phyloP scores from a whole-genome alignment of 2,113 vertebrate species.

The Desmodus rotundus region DNA sequence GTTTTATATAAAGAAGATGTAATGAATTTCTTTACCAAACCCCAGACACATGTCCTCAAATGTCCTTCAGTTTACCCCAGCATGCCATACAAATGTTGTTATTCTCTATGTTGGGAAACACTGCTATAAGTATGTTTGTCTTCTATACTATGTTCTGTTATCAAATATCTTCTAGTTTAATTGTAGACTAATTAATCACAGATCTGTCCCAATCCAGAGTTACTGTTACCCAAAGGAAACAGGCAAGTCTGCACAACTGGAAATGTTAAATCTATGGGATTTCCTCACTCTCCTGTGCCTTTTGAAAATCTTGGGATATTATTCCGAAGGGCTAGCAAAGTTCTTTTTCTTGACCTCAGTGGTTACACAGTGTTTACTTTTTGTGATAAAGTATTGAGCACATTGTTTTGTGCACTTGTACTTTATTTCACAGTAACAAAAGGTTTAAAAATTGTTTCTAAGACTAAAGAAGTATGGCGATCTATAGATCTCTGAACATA shows the following conservation, averaged over 20 bases:
- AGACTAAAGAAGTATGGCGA: not conserved
- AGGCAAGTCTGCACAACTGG: not conserved
- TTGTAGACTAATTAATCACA: not conserved
- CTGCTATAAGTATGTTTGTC: not conserved
- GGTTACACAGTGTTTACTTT: not conserved
- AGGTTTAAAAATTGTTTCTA: not conserved
- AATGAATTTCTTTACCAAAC: not conserved
- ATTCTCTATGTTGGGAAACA: slow-evolving; percentile 6
- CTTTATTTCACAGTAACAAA: slow-evolving; percentile 24
- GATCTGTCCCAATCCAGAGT: not conserved
- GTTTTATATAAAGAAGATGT: not conserved
- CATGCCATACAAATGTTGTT: not conserved
- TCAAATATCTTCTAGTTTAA: not conserved
- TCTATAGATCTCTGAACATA: not conserved
- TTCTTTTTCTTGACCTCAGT: not conserved
- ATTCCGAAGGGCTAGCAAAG: not conserved
- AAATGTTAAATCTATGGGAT: slow-evolving; percentile 2
- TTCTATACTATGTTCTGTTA: not conserved
- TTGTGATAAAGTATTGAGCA: not conserved
- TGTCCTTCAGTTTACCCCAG: not conserved
- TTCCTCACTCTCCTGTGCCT: not conserved
- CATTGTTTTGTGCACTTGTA: not conserved
- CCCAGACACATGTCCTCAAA: not conserved
- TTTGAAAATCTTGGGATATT: not conserved
- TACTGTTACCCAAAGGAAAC: not conserved